These are phyloP conservation scores for Lamellibrachia satsuma DNA, from an alignment of 2,888 invertebrate species.

Conservation along the genomic window DNA sequence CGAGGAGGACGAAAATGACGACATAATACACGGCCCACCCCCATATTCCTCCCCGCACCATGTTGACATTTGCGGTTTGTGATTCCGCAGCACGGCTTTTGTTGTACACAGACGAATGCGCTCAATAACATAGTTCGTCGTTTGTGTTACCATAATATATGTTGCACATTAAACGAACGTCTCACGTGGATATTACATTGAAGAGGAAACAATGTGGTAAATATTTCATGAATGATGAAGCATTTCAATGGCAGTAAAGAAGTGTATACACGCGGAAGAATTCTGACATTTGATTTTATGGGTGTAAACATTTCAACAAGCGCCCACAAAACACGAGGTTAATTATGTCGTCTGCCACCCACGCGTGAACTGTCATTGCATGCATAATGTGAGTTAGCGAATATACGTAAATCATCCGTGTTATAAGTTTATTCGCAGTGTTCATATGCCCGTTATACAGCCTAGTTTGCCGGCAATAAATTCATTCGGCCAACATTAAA, in stretches of 20 bases:
- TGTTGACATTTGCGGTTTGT: slow-evolving; percentile 17
- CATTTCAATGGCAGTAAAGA: background rate
- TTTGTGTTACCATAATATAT: background rate
- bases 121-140: background rate
- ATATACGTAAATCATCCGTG: background rate
- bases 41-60: background rate
- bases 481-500: background rate
- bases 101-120: background rate
- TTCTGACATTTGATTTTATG: background rate
- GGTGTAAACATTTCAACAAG: slow-evolving; percentile 1
- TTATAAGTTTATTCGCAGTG: background rate
- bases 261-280: background rate
- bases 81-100: background rate
- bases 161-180: background rate
- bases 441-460: background rate
- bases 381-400: slow-evolving; percentile 1
- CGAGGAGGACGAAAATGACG: background rate
- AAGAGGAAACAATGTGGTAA: background rate
- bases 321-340: background rate
- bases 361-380: background rate
- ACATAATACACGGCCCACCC: slow-evolving; percentile 6
- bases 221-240: background rate
- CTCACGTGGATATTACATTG: background rate
- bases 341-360: background rate
- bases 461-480: slow-evolving; percentile 10